Evolutionary conservation across 2,888 invertebrate genomes (phyloP).

Genomic region (Cephus nigrinus): DNA sequence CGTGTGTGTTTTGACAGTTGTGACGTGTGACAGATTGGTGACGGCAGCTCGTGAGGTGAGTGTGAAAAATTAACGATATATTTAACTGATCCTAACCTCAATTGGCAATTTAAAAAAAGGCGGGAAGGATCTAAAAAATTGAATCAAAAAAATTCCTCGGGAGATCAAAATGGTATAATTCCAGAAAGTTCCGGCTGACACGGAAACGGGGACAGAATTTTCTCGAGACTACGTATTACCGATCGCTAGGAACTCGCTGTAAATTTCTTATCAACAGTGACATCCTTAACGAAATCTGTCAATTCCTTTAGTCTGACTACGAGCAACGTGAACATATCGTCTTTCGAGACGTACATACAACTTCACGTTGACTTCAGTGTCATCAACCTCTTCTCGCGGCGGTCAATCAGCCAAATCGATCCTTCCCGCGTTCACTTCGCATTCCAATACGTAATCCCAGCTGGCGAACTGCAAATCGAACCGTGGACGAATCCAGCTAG

Average conservation of each 20-base stretch:
- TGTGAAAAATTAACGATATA: constrained; percentile 4
- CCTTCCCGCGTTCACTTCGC: background rate
- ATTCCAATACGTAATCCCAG: background rate
- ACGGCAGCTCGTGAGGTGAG: constrained; percentile 26
- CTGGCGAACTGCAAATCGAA: background rate
- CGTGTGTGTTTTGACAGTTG: constrained; percentile 56
- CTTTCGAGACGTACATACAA: background rate
- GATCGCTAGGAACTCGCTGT: background rate
- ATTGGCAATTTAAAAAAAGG: background rate
- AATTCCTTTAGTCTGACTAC: background rate
- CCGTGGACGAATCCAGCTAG: background rate
- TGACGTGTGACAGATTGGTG: constrained; percentile 30
- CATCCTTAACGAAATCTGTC: background rate
- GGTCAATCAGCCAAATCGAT: background rate
- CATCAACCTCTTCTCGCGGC: constrained; percentile 2
- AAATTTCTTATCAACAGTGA: background rate
- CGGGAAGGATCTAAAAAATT: background rate
- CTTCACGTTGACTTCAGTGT: background rate
- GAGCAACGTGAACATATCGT: background rate
- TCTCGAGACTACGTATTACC: background rate
- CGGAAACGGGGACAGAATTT: background rate
- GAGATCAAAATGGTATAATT: background rate
- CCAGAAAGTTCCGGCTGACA: background rate
- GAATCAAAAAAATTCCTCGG: background rate
- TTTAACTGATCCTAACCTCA: background rate